These are phyloP conservation scores for Adelges cooleyi DNA, from an alignment of 1,140 invertebrate species.

Conservation along the genomic window DNA sequence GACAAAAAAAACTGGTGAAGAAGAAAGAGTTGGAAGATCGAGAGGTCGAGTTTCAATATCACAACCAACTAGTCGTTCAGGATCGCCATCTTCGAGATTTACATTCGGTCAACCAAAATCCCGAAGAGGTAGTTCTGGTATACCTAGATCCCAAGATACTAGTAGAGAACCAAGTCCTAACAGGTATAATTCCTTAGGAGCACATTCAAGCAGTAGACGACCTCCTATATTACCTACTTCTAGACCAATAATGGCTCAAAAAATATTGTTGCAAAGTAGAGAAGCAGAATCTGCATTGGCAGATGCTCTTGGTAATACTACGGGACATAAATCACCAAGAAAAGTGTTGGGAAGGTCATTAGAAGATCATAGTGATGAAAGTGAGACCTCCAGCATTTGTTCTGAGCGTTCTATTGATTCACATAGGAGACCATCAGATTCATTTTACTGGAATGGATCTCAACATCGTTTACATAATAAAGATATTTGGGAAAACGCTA, in stretches of 20 bases:
- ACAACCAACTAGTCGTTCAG: conserved; percentile 68
- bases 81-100: conserved; percentile 71
- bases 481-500: conserved; percentile 49
- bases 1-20: conserved; percentile 35
- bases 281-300: conserved; percentile 75
- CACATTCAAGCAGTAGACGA: conserved; percentile 32
- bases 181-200: conserved; percentile 36
- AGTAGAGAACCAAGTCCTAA: conserved; percentile 54
- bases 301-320: conserved; percentile 52
- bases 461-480: conserved; percentile 56
- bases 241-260: conserved; percentile 60
- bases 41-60: conserved; percentile 44
- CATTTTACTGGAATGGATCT: conserved; percentile 55
- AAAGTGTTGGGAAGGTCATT: conserved; percentile 34
- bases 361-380: conserved; percentile 75
- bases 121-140: conserved; percentile 50
- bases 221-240: conserved; percentile 32
- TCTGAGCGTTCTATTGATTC: conserved; percentile 78
- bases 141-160: conserved; percentile 57
- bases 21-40: conserved; percentile 52
- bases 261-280: conserved; percentile 73
- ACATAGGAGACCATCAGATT: conserved; percentile 24
- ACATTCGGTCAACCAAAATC: conserved; percentile 38
- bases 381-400: conserved; percentile 88
- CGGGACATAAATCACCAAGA: conserved; percentile 22